Percentiles rank a stretch among this genome's conserved stretches.
Conservation (phyloP, 2,797 vertebrate species). For the Chrysolophus pictus region DNA sequence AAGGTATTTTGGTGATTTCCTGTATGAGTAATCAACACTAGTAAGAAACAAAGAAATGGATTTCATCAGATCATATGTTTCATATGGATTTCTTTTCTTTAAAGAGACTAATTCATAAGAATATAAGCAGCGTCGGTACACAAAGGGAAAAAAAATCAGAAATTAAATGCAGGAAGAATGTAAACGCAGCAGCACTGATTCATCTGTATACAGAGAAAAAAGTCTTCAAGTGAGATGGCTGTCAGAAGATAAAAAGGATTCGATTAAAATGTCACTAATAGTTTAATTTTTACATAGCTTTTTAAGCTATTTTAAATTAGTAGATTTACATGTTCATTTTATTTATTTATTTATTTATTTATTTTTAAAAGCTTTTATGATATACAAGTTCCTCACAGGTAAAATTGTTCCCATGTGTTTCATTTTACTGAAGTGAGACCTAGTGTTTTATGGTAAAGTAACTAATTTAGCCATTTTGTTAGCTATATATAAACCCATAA, state of each 20-base stretch:
- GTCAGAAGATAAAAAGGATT: neutral
- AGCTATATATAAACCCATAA: neutral
- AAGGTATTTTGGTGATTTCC: neutral
- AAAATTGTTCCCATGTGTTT: neutral
- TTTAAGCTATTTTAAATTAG: neutral
- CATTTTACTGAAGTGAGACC: neutral
- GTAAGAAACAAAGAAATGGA: neutral
- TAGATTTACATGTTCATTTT: neutral
- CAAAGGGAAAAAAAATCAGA: neutral
- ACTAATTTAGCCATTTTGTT: conserved; percentile 33
- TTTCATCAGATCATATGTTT: neutral
- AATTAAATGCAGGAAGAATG: neutral
- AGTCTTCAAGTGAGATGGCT: neutral
- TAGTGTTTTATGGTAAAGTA: neutral
- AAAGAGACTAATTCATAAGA: neutral
- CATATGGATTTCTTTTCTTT: neutral
- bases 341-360: neutral
- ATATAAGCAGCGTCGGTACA: neutral
- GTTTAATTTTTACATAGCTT: neutral
- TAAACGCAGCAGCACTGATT: neutral
- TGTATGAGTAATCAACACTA: neutral
- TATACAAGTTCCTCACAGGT: neutral
- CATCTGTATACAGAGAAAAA: neutral
- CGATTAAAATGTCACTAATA: neutral
- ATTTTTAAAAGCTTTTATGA: neutral